Percentiles rank a stretch among this genome's conserved stretches.
Conservation (phyloP, 2,113 vertebrate genomes). For the Periophthalmodon schlosseri region DNA sequence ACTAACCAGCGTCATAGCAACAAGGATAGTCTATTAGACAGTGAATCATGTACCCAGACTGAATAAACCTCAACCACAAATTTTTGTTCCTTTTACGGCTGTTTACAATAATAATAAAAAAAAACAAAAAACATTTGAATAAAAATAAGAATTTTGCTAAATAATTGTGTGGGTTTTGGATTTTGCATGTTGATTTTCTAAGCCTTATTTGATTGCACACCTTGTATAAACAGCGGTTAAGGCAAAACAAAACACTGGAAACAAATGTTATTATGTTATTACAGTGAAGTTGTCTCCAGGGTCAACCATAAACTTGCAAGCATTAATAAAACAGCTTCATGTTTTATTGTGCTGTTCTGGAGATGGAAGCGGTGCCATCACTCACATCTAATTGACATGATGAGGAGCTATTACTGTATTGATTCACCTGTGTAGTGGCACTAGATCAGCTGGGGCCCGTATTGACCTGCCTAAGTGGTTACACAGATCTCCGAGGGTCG, state of each 20-base stretch:
- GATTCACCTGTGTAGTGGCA: conserved; percentile 72
- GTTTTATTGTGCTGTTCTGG: conserved; percentile 60
- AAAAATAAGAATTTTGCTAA: not conserved
- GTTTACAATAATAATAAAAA: not conserved
- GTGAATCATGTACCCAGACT: conserved; percentile 71
- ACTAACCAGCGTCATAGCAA: conserved; percentile 15
- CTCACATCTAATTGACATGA: conserved; percentile 72
- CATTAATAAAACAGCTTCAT: conserved; percentile 53
- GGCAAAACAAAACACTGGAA: conserved; percentile 41
- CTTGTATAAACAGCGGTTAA: conserved; percentile 31
- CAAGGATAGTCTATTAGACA: conserved; percentile 23
- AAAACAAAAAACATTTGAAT: not conserved
- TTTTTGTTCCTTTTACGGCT: not conserved
- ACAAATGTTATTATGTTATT: conserved; percentile 43
- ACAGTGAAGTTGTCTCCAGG: conserved; percentile 50
- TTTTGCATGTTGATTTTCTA: not conserved
- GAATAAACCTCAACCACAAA: conserved; percentile 87
- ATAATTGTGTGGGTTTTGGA: conserved; percentile 1
- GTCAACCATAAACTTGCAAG: conserved; percentile 48
- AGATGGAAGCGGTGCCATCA: conserved; percentile 57
- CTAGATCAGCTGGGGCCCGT: conserved; percentile 69
- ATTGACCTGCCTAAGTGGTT: conserved; percentile 69
- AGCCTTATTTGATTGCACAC: conserved; percentile 13
- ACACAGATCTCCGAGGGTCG: conserved; percentile 63
- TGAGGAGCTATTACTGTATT: conserved; percentile 76